Evolutionary conservation across 2,797 vertebrate species (phyloP).

Genomic region (Rhadinocentrus ornatus): DNA sequence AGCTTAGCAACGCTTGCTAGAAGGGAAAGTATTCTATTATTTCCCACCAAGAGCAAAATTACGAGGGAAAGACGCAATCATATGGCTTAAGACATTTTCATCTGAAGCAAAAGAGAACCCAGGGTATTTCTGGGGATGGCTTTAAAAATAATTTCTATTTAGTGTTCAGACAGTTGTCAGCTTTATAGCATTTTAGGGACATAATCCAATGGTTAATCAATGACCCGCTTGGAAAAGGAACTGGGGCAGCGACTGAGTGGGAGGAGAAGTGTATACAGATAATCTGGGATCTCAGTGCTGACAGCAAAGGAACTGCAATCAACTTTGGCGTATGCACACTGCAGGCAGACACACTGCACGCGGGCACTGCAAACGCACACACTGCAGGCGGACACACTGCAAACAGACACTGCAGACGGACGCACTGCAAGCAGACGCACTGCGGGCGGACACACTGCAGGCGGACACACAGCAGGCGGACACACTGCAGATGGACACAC

Average conservation of each 20-base stretch:
- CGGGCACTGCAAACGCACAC: too few relatives aligned
- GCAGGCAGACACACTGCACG: not conserved
- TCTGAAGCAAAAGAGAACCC: not conserved
- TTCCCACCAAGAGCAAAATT: not conserved
- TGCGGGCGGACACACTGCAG: slow-evolving; percentile 1
- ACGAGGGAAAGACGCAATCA: not conserved
- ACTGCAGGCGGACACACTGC: too few relatives aligned
- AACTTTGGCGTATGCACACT: slow-evolving; percentile 12
- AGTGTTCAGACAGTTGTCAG: slow-evolving; percentile 17
- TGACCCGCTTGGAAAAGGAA: slow-evolving; percentile 46
- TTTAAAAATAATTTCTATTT: slow-evolving; percentile 25
- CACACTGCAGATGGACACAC: not conserved
- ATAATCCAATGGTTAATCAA: slow-evolving; percentile 38
- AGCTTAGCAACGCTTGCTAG: not conserved
- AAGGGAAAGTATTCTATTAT: not conserved
- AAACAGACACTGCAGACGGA: too few relatives aligned
- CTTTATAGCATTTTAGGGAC: slow-evolving; percentile 35
- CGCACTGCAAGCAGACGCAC: not conserved
- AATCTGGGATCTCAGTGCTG: slow-evolving; percentile 63
- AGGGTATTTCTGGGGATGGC: not conserved
- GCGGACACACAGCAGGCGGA: slow-evolving; percentile 2
- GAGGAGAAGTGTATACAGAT: slow-evolving; percentile 53
- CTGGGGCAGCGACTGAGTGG: slow-evolving; percentile 43
- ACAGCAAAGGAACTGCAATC: slow-evolving; percentile 30
- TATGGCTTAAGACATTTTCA: not conserved